Conservation (phyloP, 2,113 vertebrate species). For the Sisor rabdophorus region DNA sequence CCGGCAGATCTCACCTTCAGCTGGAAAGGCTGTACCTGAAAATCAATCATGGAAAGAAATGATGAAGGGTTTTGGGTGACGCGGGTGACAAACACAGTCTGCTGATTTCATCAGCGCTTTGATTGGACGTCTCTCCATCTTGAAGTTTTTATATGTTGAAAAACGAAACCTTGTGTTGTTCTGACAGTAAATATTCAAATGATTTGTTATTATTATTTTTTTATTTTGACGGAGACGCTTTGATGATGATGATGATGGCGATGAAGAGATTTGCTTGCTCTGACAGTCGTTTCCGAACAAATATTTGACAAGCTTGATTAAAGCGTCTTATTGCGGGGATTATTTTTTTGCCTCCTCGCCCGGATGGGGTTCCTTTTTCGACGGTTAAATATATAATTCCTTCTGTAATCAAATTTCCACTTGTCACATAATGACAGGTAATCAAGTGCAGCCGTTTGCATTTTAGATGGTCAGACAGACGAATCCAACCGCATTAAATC, state of each 20-base stretch:
- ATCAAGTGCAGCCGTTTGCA: constrained; percentile 70
- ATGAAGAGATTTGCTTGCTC: not conserved
- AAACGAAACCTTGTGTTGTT: not conserved
- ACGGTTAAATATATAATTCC: constrained; percentile 74
- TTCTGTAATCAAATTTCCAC: constrained; percentile 73
- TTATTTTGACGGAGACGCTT: not conserved
- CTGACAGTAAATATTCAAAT: constrained; percentile 43
- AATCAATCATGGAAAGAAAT: constrained; percentile 23
- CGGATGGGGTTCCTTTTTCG: constrained; percentile 65
- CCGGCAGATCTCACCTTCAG: constrained; percentile 12
- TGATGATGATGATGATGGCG: constrained; percentile 4
- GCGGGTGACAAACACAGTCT: not conserved
- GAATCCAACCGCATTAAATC: constrained; percentile 74
- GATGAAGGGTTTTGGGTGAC: not conserved
- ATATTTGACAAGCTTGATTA: constrained; percentile 46
- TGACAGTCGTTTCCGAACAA: constrained; percentile 34
- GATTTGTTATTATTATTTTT: not conserved
- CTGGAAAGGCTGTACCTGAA: constrained; percentile 18
- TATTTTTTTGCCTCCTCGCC: constrained; percentile 39
- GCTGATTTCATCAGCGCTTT: constrained; percentile 23
- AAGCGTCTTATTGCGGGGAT: constrained; percentile 39
- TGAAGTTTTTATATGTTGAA: constrained; percentile 2
- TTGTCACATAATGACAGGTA: constrained; percentile 66
- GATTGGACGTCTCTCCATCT: constrained; percentile 25
- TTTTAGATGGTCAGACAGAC: constrained; percentile 69